Evolutionary conservation across 2,888 invertebrate genomes (phyloP).

Genomic region (Sussaba pulchella): DNA sequence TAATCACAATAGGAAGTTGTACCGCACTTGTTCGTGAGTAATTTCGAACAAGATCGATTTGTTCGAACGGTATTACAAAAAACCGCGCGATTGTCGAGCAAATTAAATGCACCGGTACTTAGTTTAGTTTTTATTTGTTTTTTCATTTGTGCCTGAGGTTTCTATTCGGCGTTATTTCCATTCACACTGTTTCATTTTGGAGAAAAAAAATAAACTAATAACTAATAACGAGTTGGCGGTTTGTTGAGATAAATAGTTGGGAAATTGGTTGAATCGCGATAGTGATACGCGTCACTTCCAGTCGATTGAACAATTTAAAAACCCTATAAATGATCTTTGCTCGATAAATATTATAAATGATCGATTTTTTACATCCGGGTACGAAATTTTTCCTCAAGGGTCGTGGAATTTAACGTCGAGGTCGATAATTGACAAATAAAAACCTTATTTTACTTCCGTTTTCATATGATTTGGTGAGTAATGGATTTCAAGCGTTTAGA

Average conservation of each 20-base stretch:
- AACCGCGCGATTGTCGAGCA: slow-evolving; percentile 4
- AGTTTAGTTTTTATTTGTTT: slow-evolving; percentile 16
- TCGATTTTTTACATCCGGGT: no score
- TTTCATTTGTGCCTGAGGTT: slow-evolving; percentile 16
- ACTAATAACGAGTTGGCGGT: neutral
- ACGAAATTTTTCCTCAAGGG: neutral
- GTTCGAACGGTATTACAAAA: neutral
- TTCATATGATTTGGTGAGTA: neutral
- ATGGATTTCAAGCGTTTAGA: neutral
- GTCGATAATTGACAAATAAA: slow-evolving; percentile 2
- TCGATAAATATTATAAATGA: no score
- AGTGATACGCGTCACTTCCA: neutral
- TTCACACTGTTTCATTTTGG: neutral
- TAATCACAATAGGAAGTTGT: slow-evolving; percentile 61
- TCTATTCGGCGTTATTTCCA: neutral
- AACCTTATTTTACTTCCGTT: slow-evolving; percentile 5
- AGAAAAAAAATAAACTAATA: slow-evolving; percentile 2
- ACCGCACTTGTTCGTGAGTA: slow-evolving; percentile 20
- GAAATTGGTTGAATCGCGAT: slow-evolving; percentile 23
- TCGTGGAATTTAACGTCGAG: neutral
- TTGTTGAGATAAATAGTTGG: slow-evolving; percentile 59
- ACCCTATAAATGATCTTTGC: no score
- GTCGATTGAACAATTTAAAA: no score
- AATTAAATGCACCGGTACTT: slow-evolving; percentile 60
- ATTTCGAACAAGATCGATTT: slow-evolving; percentile 8